Evolutionary conservation across 2,113 vertebrate species (phyloP), one percentile per base, ranked within the genome.

Genomic region (Regulus satrapa): DNA sequence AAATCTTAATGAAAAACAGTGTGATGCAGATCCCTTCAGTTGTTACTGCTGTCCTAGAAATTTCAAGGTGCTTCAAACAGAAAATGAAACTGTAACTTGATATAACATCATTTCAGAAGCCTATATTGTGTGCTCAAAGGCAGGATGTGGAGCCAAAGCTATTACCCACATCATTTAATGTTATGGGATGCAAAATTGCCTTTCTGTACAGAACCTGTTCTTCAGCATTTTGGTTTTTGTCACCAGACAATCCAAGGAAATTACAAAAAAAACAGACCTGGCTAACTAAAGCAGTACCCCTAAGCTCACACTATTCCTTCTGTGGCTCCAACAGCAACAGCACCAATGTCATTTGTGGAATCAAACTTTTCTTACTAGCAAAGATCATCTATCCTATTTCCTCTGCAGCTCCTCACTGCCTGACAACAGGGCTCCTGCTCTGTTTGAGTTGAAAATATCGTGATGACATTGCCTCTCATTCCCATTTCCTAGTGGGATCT

Each of bases 51-150:
- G 15, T 67, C 28, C 40, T 58, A 68, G 54, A 89, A 92, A 93
- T 76, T 46, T 82, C 54, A 79, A 68, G 52, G 38, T 72, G 51
- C 68, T 94, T 82, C 78, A 84, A 84, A 90, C 17, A 92, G 83
- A 91, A 92, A 90, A 94, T 62, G 5, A 85, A 96, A 93, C 18
- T 46, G 63, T 71, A 83, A 95, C 67, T 89, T 79, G 62, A 93
- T 89, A 89, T 10, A 62, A 31, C 46, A 28, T 66, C 3, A 9
- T 59, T 85, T 56, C 3, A 7, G 41, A 85, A 76, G 46, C 88
- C 91, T 88, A 91, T 26, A 85, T 24, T 36, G 38, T 51, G 31
- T 56, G 63, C 48, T 92, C 45, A 90, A 83, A 80, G 38, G 59
- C 10, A 26, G 67, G 59, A 80, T 59, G 41, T n/a, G 52, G 17